Conservation (phyloP, 2,888 invertebrate species). For the Euplagia quadripunctaria region DNA sequence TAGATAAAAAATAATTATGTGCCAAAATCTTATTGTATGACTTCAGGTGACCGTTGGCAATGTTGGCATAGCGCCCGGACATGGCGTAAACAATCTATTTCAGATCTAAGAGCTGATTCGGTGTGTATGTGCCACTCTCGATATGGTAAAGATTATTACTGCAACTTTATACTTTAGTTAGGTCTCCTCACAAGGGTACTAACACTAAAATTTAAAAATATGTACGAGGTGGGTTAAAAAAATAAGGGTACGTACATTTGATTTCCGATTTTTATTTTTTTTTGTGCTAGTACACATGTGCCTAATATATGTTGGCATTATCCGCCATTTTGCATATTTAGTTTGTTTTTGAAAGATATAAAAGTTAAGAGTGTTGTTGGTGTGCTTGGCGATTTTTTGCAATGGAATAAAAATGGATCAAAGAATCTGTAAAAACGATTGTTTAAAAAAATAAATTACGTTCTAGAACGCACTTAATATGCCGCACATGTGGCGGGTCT, state of each 20-base stretch:
- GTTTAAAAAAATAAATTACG: too few species aligned
- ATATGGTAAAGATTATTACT: conserved; percentile 28
- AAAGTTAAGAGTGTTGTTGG: not conserved
- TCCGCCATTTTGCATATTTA: not conserved
- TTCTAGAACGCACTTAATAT: not conserved
- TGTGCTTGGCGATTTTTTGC: not conserved
- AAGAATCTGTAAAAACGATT: too few species aligned
- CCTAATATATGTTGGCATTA: not conserved
- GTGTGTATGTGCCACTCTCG: conserved; percentile 58
- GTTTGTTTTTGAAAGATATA: not conserved
- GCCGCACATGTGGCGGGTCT: not conserved
- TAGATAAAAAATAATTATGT: conserved; percentile 75
- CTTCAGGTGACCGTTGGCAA: conserved; percentile 83
- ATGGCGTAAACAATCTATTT: conserved; percentile 86
- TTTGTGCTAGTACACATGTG: too few species aligned
- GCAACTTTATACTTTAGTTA: conserved; percentile 22
- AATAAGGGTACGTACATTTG: too few species aligned
- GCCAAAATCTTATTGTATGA: conserved; percentile 78
- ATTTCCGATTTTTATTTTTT: too few species aligned
- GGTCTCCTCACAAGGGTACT: conserved; percentile 16
- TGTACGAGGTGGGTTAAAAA: too few species aligned
- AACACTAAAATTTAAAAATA: too few species aligned
- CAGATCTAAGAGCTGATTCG: conserved; percentile 78
- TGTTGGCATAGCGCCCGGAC: conserved; percentile 79
- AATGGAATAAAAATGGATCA: too few species aligned